Conservation (phyloP, 2,888 invertebrate genomes). For the Euplexia lucipara region DNA sequence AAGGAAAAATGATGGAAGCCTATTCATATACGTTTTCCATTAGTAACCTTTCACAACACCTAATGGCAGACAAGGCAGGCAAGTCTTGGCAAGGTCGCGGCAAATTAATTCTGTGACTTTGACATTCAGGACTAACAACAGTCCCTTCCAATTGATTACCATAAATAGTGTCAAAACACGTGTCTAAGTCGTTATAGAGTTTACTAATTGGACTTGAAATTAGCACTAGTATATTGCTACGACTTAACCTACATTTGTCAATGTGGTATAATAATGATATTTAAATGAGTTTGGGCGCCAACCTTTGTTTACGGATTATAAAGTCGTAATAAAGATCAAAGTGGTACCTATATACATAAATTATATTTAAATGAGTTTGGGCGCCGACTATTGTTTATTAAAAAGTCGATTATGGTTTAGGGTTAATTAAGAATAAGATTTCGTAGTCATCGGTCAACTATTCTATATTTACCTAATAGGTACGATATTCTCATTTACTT, state of each 20-base stretch:
- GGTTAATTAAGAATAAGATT: conserved; percentile 1
- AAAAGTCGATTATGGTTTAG: background rate
- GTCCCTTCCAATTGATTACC: conserved; percentile 48
- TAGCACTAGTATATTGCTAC: conserved; percentile 30
- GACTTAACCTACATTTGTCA: conserved; percentile 26
- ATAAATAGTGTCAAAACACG: conserved; percentile 31
- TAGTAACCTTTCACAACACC: background rate
- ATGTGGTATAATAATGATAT: conserved; percentile 14
- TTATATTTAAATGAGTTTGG: conserved; percentile 29
- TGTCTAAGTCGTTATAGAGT: conserved; percentile 24
- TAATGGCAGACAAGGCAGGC: conserved; percentile 14
- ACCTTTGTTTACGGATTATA: too few species aligned
- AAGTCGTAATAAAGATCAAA: too few species aligned
- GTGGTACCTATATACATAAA: too few species aligned
- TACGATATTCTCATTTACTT: too few species aligned
- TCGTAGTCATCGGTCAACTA: too few species aligned
- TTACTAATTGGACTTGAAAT: conserved; percentile 47
- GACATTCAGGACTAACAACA: conserved; percentile 26
- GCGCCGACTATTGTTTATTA: conserved; percentile 10
- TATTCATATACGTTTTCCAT: background rate
- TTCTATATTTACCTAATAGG: too few species aligned
- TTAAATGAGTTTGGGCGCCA: conserved; percentile 25
- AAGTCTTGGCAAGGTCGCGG: conserved; percentile 5
- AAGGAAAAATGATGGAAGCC: background rate
- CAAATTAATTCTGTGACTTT: conserved; percentile 38